Evolutionary conservation across 2,113 vertebrate species (phyloP), one percentile per base, ranked within the genome.

Genomic region (Natator depressus): DNA sequence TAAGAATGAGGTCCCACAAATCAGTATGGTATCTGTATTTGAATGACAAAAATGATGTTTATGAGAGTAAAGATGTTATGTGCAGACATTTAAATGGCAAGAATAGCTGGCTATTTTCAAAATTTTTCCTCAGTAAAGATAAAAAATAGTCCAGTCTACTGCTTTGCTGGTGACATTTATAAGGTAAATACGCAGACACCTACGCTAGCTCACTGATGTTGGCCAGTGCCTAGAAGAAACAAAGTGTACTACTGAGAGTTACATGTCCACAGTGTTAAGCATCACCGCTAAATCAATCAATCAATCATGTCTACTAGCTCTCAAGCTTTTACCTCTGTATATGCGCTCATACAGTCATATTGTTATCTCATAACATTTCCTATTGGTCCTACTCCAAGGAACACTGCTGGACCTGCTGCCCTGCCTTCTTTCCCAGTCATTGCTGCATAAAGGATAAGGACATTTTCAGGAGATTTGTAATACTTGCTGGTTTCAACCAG

Each of bases 361-460:
- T 65, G 62, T 85, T 90, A 78, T 25, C 53, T 84, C 49, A 24
- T 50, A 93, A 91, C 83, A 91, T 31, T 92, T 92, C 35, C 12
- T 82, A 12, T 6, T 72, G 16, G 24, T 13, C 89, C 47, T 84
- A 79, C 22, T 87, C 42, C 65, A 94, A 38, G 87, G 76, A 92
- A 14, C 46, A 80, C 79, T 79, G 57, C 65, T 65, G 81, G 79
- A 94, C 10, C 8, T 91, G 84, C 59, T 88, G 17, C 8, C 35
- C 72, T 93, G 94, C 57, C 91, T 91, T 85, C 86, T 83, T 95
- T 94, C 92, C 88, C 88, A 90, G 85, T 59, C 85, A 8, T 69
- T 95, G 65, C 79, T 94, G 79, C 29, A 35, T 80, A 55, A 80
- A 9, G 3, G 5, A 31, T 85, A 5, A 75, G 55, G 31, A 7